Conservation (phyloP, 2,888 invertebrate genomes). For the Drosophila anceps region DNA sequence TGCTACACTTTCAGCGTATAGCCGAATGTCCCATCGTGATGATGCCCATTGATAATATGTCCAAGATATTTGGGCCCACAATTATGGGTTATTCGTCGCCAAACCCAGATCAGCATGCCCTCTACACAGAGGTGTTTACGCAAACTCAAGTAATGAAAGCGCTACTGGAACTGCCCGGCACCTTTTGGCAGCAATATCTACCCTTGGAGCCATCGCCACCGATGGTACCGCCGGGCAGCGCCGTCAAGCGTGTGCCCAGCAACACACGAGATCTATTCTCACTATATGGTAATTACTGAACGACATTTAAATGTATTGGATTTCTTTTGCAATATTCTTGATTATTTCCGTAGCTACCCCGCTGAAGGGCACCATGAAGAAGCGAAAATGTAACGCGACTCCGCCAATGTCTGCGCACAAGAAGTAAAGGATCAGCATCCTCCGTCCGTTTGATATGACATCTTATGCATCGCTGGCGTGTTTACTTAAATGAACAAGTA, state of each 20-base stretch:
- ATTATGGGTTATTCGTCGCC: slow-evolving; percentile 94
- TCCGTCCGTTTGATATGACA: slow-evolving; percentile 25
- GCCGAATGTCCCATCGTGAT: slow-evolving; percentile 93
- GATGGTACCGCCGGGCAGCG: slow-evolving; percentile 36
- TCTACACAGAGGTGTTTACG: slow-evolving; percentile 92
- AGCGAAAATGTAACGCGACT: slow-evolving; percentile 83
- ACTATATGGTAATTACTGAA: slow-evolving; percentile 75
- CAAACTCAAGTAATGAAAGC: slow-evolving; percentile 91
- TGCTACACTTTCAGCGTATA: slow-evolving; percentile 96
- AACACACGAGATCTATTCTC: slow-evolving; percentile 76
- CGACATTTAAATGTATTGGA: not conserved
- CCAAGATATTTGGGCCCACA: slow-evolving; percentile 97
- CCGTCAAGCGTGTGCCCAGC: slow-evolving; percentile 67
- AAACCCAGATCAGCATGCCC: slow-evolving; percentile 90
- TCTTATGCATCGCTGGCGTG: slow-evolving; percentile 47
- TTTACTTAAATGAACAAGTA: slow-evolving; percentile 70
- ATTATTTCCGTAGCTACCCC: slow-evolving; percentile 79
- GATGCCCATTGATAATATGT: slow-evolving; percentile 96
- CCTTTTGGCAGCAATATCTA: slow-evolving; percentile 89
- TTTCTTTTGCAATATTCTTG: not conserved
- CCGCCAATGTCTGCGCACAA: slow-evolving; percentile 80
- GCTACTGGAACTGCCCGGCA: slow-evolving; percentile 89
- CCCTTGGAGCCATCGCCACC: slow-evolving; percentile 55
- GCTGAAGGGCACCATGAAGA: slow-evolving; percentile 83
- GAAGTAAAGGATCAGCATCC: slow-evolving; percentile 52